Conservation (phyloP, 2,888 invertebrate species). For the Drosophila barbarae region DNA sequence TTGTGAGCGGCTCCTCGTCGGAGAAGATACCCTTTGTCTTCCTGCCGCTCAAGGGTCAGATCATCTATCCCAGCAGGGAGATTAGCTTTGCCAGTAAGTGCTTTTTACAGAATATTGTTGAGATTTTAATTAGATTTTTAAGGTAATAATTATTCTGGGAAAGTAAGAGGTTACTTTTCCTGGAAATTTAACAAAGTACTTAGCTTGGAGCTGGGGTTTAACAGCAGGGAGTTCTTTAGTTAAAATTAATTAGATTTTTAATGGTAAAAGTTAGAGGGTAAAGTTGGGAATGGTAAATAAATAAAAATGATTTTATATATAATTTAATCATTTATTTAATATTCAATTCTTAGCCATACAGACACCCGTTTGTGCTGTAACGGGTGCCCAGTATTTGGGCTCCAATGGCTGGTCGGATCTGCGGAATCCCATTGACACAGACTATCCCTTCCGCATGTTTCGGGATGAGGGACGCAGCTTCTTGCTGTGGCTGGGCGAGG, state of each 20-base stretch:
- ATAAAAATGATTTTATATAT: too few relatives aligned
- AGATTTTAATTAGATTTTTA: background rate
- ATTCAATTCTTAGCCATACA: constrained; percentile 82
- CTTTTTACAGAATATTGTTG: background rate
- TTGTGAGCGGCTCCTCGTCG: constrained; percentile 85
- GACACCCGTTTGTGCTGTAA: constrained; percentile 91
- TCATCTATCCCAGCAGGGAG: constrained; percentile 92
- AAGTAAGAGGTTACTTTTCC: background rate
- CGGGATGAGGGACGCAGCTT: constrained; percentile 90
- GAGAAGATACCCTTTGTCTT: constrained; percentile 93
- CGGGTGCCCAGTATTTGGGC: constrained; percentile 90
- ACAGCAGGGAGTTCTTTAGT: background rate
- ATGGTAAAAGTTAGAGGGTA: background rate
- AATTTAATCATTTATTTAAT: background rate
- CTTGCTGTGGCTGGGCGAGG: constrained; percentile 91
- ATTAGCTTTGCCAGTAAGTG: constrained; percentile 86
- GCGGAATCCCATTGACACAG: constrained; percentile 87
- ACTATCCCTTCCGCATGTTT: constrained; percentile 90
- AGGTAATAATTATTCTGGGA: background rate
- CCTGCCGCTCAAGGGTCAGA: constrained; percentile 91
- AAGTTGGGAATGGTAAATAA: too few relatives aligned
- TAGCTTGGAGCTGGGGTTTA: background rate
- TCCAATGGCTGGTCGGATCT: constrained; percentile 89
- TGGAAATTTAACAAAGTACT: background rate
- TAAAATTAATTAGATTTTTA: background rate